Evolutionary conservation across 2,888 invertebrate genomes (phyloP).

Genomic region (Hartigia nigra): DNA sequence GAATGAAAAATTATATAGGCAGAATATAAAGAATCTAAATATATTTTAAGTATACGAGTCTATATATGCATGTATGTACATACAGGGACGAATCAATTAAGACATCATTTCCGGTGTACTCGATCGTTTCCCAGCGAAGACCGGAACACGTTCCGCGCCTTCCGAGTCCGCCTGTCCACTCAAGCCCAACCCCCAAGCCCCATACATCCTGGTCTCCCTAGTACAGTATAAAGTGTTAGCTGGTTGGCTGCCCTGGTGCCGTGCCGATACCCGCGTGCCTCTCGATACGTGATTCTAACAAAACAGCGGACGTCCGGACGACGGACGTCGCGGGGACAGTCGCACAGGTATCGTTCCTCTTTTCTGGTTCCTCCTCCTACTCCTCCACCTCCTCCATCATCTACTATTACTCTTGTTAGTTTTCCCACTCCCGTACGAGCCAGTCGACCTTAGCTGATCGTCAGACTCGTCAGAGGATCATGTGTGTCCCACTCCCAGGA

Average conservation of each 20-base stretch:
- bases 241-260: not conserved
- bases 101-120: conserved; percentile 52
- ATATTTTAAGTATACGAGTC: not conserved
- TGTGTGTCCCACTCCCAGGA: not conserved
- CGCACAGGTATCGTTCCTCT: conserved; percentile 65
- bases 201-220: conserved; percentile 55
- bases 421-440: conserved; percentile 25
- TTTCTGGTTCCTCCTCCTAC: conserved; percentile 41
- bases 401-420: conserved; percentile 23
- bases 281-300: conserved; percentile 64
- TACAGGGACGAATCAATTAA: conserved; percentile 45
- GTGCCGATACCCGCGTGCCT: conserved; percentile 33
- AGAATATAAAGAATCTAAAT: not conserved
- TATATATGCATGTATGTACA: not conserved
- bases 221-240: not conserved
- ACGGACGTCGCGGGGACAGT: conserved; percentile 47
- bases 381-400: conserved; percentile 18
- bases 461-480: not conserved
- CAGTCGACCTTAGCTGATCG: not conserved
- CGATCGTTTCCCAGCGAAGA: conserved; percentile 6
- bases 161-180: conserved; percentile 52
- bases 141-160: conserved; percentile 56
- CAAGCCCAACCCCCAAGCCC: conserved; percentile 47
- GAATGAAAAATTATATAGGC: not conserved
- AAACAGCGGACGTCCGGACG: conserved; percentile 66